Conservation (phyloP, 2,113 vertebrate genomes). For the Spermophilus dauricus region DNA sequence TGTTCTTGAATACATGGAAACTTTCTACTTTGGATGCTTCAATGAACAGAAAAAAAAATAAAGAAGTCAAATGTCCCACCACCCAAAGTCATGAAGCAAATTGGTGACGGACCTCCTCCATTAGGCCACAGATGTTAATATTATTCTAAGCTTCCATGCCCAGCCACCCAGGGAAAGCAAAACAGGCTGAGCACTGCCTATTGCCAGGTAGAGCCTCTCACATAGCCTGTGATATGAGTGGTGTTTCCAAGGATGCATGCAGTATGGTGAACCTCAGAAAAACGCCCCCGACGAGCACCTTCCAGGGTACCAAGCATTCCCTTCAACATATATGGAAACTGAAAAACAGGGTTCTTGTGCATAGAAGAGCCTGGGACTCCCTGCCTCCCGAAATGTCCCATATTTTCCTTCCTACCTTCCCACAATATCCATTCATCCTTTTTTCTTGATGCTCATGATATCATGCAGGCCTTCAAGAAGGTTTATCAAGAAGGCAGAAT, state of each 20-base stretch:
- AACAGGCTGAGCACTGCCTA: accelerated
- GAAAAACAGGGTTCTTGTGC: neutral
- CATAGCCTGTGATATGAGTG: neutral
- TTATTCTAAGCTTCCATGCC: neutral
- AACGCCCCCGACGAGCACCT: neutral
- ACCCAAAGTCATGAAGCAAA: neutral
- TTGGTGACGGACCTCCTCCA: neutral
- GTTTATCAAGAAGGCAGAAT: neutral
- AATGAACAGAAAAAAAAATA: neutral
- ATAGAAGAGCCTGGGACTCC: neutral
- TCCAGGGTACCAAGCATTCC: no score
- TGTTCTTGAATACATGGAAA: neutral
- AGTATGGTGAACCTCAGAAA: accelerated
- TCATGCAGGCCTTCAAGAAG: neutral
- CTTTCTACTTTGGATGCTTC: neutral
- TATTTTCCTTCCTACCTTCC: neutral
- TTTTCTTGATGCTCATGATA: neutral
- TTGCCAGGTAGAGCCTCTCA: neutral
- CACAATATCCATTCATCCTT: neutral
- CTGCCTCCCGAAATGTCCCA: neutral
- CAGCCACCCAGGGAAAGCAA: accelerated
- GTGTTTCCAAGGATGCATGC: accelerated
- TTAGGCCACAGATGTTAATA: no score
- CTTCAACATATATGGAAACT: neutral
- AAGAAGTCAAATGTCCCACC: neutral